phyloP scores from a whole-genome alignment of 2,888 invertebrate genomes.

The Parascotia fuliginaria region DNA sequence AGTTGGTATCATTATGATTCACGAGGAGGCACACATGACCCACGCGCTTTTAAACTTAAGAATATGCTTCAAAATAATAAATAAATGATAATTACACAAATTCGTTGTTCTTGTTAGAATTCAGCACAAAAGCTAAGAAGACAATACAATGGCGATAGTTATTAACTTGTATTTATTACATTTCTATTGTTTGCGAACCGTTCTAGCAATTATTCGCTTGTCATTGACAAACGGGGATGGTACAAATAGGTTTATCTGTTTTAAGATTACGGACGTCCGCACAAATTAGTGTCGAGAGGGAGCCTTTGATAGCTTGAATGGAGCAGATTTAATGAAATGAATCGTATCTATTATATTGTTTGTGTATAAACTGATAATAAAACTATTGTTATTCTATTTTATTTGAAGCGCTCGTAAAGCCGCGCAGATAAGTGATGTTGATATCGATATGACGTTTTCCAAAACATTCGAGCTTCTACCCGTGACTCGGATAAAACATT shows the following conservation, averaged over 20 bases:
- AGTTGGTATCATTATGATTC: too few species aligned
- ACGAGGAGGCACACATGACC: too few species aligned
- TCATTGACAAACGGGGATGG: slow-evolving; percentile 49
- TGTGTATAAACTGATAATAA: too few species aligned
- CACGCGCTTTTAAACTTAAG: too few species aligned
- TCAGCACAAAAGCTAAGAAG: slow-evolving; percentile 14
- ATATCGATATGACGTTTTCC: too few species aligned
- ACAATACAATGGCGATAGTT: slow-evolving; percentile 24
- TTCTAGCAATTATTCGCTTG: slow-evolving; percentile 44
- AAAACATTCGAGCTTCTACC: too few species aligned
- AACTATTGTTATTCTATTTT: too few species aligned
- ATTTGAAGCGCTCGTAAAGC: too few species aligned
- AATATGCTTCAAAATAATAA: too few species aligned
- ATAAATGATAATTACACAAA: slow-evolving; percentile 8
- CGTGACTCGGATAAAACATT: too few species aligned
- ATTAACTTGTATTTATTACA: slow-evolving; percentile 40
- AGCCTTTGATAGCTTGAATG: slow-evolving; percentile 7
- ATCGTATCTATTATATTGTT: slow-evolving; percentile 12
- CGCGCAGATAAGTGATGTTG: too few species aligned
- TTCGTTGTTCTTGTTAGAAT: slow-evolving; percentile 6
- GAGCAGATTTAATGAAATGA: slow-evolving; percentile 4
- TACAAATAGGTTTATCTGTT: slow-evolving; percentile 64
- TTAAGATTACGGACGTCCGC: slow-evolving; percentile 58
- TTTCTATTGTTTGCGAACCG: slow-evolving; percentile 28
- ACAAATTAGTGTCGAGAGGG: slow-evolving; percentile 54